Conservation (phyloP, 2,888 invertebrate genomes). For the Taphrorychus bicolor region DNA sequence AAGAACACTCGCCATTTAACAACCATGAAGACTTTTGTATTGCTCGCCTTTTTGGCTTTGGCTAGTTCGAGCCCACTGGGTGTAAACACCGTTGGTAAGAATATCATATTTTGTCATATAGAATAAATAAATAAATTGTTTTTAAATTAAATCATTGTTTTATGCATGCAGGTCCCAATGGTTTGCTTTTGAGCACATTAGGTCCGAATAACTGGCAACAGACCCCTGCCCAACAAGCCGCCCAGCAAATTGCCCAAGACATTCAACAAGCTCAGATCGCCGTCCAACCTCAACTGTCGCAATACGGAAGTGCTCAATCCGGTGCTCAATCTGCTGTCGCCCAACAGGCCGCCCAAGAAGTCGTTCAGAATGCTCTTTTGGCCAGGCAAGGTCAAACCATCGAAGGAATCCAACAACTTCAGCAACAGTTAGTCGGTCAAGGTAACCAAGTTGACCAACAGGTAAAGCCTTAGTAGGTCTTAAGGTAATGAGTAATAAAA, state of each 20-base stretch:
- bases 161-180: too few relatives aligned
- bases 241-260: conserved; percentile 12
- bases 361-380: neutral
- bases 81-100: neutral
- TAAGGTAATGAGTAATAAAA: neutral
- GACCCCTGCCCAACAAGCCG: conserved; percentile 3
- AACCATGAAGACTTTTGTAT: conserved; percentile 14
- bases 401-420: conserved; percentile 21
- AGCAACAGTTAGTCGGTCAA: conserved; percentile 14
- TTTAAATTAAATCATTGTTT: too few relatives aligned
- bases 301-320: neutral
- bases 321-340: neutral
- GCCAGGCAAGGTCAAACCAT: conserved; percentile 10
- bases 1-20: neutral
- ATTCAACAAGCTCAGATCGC: conserved; percentile 4
- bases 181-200: neutral
- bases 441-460: neutral
- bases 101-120: neutral
- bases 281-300: neutral
- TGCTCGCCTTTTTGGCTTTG: conserved; percentile 16
- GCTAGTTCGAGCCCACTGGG: conserved; percentile 8
- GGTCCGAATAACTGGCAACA: neutral
- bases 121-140: too few relatives aligned
- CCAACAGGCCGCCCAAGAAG: conserved; percentile 1
- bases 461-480: neutral